A percentile compares a stretch with the other conserved stretches of the same genome.
Evolutionary conservation across 2,797 vertebrate species (phyloP).

Genomic region (Eupleurogrammus muticus): DNA sequence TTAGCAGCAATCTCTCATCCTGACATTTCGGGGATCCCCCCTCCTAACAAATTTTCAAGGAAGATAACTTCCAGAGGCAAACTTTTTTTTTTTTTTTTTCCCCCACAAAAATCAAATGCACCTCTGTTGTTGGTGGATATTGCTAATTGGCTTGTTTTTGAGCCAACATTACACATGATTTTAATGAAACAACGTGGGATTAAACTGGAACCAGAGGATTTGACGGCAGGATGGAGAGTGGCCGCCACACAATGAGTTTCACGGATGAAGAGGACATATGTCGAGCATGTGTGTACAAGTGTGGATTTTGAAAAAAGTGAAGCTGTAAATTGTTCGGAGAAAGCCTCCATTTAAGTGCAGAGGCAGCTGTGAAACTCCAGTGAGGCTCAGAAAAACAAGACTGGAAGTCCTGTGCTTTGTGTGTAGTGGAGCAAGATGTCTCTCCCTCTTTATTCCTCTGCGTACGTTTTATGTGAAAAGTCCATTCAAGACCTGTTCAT

Average conservation of each 20-base stretch:
- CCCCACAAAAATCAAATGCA: slow-evolving; percentile 12
- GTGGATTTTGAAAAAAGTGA: slow-evolving; percentile 69
- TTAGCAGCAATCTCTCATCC: slow-evolving; percentile 22
- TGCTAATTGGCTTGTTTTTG: slow-evolving; percentile 11
- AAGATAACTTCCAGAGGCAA: slow-evolving; percentile 18
- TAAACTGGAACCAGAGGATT: slow-evolving; percentile 32
- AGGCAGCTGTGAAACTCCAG: slow-evolving; percentile 70
- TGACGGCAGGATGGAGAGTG: slow-evolving; percentile 38
- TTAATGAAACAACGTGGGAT: slow-evolving; percentile 44
- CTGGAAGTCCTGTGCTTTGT: not conserved
- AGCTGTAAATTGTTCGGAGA: slow-evolving; percentile 64
- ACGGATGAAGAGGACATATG: slow-evolving; percentile 78
- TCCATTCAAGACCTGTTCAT: slow-evolving; percentile 4
- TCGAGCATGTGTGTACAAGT: slow-evolving; percentile 81
- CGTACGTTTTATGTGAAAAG: not conserved
- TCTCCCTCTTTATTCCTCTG: not conserved
- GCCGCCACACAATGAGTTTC: slow-evolving; percentile 49
- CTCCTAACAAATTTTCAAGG: not conserved
- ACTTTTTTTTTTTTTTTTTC: too few relatives aligned
- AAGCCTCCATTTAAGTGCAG: slow-evolving; percentile 74
- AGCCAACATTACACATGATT: slow-evolving; percentile 38
- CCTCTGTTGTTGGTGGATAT: slow-evolving; percentile 12
- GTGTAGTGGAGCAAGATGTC: not conserved
- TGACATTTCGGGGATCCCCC: slow-evolving; percentile 34
- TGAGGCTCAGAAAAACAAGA: slow-evolving; percentile 31